Percentiles rank a stretch among this genome's conserved stretches.
phyloP scores from a whole-genome alignment of 2,113 vertebrate species.

The Ibidorhyncha struthersii region DNA sequence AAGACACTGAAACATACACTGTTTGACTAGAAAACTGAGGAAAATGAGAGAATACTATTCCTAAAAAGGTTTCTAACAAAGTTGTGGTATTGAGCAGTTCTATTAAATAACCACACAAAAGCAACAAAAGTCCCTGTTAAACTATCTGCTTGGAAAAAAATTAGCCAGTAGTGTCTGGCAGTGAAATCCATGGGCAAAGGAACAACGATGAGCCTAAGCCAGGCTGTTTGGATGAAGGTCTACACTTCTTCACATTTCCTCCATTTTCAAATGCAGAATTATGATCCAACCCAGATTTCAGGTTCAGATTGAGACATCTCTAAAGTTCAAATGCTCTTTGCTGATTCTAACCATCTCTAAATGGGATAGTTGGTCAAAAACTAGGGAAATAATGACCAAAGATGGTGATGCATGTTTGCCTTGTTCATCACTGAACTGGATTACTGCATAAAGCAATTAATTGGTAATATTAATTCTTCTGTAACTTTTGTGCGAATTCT shows the following conservation, averaged over 20 bases:
- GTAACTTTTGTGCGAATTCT: background rate
- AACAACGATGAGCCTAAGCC: background rate
- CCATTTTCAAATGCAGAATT: background rate
- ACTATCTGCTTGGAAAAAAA: background rate
- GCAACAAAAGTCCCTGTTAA: background rate
- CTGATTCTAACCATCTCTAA: background rate
- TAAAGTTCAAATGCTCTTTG: background rate
- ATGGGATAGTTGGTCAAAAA: background rate
- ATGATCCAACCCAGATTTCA: background rate
- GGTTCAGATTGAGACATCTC: background rate
- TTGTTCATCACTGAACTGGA: background rate
- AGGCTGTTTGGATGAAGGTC: background rate
- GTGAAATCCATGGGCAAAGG: background rate
- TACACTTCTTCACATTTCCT: background rate
- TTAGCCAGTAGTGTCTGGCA: background rate
- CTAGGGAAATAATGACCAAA: background rate
- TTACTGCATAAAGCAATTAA: fast-evolving
- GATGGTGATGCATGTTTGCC: background rate
- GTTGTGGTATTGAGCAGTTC: background rate
- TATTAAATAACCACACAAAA: background rate
- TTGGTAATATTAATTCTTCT: background rate
- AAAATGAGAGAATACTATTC: background rate
- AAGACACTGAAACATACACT: background rate
- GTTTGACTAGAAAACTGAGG: background rate
- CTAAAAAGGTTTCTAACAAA: background rate